phyloP scores from a whole-genome alignment of 2,113 vertebrate genomes.

The Lucifuga dentata region DNA sequence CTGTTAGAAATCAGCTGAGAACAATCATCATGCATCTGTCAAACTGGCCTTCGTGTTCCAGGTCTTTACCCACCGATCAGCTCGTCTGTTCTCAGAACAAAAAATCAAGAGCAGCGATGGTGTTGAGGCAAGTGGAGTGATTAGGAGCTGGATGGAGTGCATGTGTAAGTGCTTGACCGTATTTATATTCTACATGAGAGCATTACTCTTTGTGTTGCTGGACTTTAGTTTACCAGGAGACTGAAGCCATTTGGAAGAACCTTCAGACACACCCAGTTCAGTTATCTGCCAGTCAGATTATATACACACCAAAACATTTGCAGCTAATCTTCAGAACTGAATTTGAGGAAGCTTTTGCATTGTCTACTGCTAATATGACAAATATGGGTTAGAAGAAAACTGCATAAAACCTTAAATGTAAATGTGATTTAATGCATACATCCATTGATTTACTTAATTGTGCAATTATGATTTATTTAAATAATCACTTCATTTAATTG shows the following conservation, averaged over 20 bases:
- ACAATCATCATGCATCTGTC: conserved; percentile 4
- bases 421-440: too few species aligned
- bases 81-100: neutral
- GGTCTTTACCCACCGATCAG: neutral
- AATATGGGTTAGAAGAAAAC: too few species aligned
- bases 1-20: conserved; percentile 1
- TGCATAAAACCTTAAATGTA: too few species aligned
- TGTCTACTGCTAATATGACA: too few species aligned
- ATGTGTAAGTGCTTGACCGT: neutral
- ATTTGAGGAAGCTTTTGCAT: neutral
- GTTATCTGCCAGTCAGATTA: neutral
- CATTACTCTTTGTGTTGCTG: neutral
- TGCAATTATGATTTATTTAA: too few species aligned
- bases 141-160: neutral
- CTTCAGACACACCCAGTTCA: neutral
- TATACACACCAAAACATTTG: neutral
- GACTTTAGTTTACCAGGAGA: neutral
- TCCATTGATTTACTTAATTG: too few species aligned
- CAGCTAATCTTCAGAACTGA: neutral
- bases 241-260: neutral
- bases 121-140: too few species aligned
- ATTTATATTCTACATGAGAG: neutral
- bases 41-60: neutral
- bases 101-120: neutral
- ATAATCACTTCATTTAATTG: too few species aligned